Conservation (phyloP, 2,888 invertebrate species). For the Hydroisotoma schaefferi region DNA sequence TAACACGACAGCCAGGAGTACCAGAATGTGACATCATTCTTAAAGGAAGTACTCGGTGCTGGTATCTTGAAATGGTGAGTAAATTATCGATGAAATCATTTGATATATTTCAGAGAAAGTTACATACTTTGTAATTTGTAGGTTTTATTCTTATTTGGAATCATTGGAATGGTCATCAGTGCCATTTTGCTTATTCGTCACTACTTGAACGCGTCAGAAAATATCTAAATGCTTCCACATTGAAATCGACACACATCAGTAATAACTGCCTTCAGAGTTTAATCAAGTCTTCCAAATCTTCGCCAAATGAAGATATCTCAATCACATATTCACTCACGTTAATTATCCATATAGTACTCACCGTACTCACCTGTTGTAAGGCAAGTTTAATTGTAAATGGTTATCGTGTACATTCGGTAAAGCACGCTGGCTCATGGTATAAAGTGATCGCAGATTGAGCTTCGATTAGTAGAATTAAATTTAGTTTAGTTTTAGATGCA, state of each 20-base stretch:
- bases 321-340: too few species aligned
- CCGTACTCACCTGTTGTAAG: background rate
- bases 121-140: constrained; percentile 4
- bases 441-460: background rate
- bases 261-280: constrained; percentile 11
- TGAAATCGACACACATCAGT: constrained; percentile 4
- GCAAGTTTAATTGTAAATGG: background rate
- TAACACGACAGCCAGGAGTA: constrained; percentile 3
- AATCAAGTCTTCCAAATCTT: constrained; percentile 15
- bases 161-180: constrained; percentile 27
- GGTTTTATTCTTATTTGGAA: constrained; percentile 30
- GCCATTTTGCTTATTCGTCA: constrained; percentile 24
- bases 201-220: background rate
- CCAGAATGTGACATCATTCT: constrained; percentile 14
- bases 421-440: background rate
- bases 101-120: background rate
- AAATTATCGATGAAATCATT: background rate
- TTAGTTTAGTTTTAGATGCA: too few species aligned
- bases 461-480: background rate
- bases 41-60: constrained; percentile 4
- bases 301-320: constrained; percentile 7
- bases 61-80: constrained; percentile 11
- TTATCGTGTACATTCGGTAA: background rate
- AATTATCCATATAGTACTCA: background rate
- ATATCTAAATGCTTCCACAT: constrained; percentile 4